Percentiles rank a stretch among this genome's conserved stretches.
Evolutionary conservation across 2,797 vertebrate species (phyloP).

Genomic region (Artibeus lituratus): DNA sequence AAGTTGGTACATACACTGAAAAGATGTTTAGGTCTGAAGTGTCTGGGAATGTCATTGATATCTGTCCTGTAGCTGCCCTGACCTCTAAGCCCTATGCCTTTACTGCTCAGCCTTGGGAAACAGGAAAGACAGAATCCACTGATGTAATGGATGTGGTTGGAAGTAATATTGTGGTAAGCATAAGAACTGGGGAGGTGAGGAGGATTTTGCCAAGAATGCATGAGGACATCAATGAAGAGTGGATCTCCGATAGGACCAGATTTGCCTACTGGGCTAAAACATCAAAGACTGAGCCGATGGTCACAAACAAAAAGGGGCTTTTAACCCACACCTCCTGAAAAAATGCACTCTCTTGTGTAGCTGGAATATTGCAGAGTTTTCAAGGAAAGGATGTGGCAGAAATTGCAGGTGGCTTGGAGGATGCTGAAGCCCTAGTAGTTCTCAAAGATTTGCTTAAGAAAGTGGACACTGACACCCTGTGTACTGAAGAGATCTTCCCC

Average conservation of each 20-base stretch:
- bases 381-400: slow-evolving; percentile 90
- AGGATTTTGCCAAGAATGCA: slow-evolving; percentile 94
- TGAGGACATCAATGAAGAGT: slow-evolving; percentile 98
- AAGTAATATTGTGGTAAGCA: slow-evolving; percentile 98
- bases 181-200: slow-evolving; percentile 97
- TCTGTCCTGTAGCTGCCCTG: slow-evolving; percentile 93
- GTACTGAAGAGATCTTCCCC: slow-evolving; percentile 97
- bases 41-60: slow-evolving; percentile 93
- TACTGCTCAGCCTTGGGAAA: slow-evolving; percentile 94
- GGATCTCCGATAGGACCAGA: slow-evolving; percentile 99
- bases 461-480: slow-evolving; percentile 92
- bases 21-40: slow-evolving; percentile 99
- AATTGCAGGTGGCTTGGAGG: slow-evolving; percentile 93
- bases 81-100: slow-evolving; percentile 99
- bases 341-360: slow-evolving; percentile 90
- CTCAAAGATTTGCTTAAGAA: slow-evolving; percentile 96
- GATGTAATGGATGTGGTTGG: slow-evolving; percentile 97
- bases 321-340: slow-evolving; percentile 92
- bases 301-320: slow-evolving; percentile 91
- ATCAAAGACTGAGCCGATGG: slow-evolving; percentile 94
- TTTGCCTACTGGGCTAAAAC: slow-evolving; percentile 97
- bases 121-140: slow-evolving; percentile 96
- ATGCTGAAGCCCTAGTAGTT: slow-evolving; percentile 93
- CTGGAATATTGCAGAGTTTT: slow-evolving; percentile 91
- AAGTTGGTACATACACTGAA: slow-evolving; percentile 97